Base-by-base conservation (phyloP, 1,140 invertebrate species). In the Drosophila orena region DNA sequence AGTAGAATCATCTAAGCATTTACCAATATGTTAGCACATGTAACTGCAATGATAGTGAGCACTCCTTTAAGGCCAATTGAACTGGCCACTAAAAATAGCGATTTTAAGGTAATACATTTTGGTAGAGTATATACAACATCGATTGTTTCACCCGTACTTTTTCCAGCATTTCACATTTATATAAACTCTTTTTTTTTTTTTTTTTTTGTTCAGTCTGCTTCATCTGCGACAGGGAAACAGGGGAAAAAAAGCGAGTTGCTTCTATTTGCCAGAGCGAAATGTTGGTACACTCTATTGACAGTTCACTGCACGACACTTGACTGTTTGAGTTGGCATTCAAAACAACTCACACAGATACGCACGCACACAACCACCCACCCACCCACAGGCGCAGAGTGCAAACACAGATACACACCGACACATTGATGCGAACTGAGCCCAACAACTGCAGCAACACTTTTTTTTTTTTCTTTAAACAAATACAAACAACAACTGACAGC, bases 271-370 rank as follows among this genome's bases (percentile, higher is more conserved):
- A 59, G 62, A 61, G 64, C 58, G 72, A 68, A 76, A 69, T 81
- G 78, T 84, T 78, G 65, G 84, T 84, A 84, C 79, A 84, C 84
- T 89, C 84, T 89, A 88, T 88, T 88, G 84, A 88, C 84, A 88
- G 84, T 88, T 88, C 84, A 88, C 84, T 89, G 84, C 84, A 88
- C 84, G 84, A 84, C 84, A 88, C 84, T 88, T 88, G 84, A 88
- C 84, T 88, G 84, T 89, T 88, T 88, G 84, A 89, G 84, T 88
- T 88, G 84, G 84, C 84, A 89, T 89, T 89, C 83, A 88, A 88
- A 88, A 77, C 79, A 89, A 72, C 70, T 71, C 70, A 72, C 78
- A 60, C 68, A 49, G 22, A 64, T 27, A 62, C 27, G 30, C 56
- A 73, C 50, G 30, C 37, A 66, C 14, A 24, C 17, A 27, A 4